A percentile compares a stretch with the other conserved stretches of the same genome.
Conservation (phyloP, 2,888 invertebrate species). For the Heteropelma amictum region DNA sequence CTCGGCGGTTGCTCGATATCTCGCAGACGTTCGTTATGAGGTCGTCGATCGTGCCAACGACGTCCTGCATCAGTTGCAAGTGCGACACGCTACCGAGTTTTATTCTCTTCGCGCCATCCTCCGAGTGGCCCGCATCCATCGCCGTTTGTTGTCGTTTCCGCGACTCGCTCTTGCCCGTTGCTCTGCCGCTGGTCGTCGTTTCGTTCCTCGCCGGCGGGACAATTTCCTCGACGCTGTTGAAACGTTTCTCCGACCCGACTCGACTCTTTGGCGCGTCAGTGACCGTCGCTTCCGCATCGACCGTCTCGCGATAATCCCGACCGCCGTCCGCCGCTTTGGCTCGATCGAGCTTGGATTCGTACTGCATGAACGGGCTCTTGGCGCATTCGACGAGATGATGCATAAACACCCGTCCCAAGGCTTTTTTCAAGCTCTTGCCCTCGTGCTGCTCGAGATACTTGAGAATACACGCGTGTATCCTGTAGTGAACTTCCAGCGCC, state of each 20-base stretch:
- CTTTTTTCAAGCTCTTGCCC: conserved; percentile 83
- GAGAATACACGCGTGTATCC: conserved; percentile 93
- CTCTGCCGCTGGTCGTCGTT: conserved; percentile 6
- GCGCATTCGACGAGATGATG: conserved; percentile 80
- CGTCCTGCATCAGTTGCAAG: conserved; percentile 75
- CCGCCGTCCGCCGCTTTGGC: conserved; percentile 59
- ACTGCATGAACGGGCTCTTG: conserved; percentile 79
- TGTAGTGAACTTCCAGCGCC: conserved; percentile 90
- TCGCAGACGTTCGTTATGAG: conserved; percentile 74
- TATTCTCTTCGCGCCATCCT: conserved; percentile 66
- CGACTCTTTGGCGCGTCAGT: conserved; percentile 65
- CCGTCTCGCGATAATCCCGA: conserved; percentile 45
- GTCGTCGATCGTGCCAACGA: conserved; percentile 74
- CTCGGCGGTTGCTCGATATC: conserved; percentile 56
- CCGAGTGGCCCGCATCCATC: no score
- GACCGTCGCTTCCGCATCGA: conserved; percentile 43
- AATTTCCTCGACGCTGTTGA: conserved; percentile 69
- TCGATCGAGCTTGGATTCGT: conserved; percentile 77
- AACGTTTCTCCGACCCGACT: conserved; percentile 59
- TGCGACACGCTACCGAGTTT: conserved; percentile 71
- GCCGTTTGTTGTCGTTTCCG: conserved; percentile 67
- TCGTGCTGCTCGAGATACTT: conserved; percentile 90
- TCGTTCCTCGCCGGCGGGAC: conserved; percentile 60
- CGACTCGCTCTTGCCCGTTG: conserved; percentile 59
- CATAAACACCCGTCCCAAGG: conserved; percentile 81